These are phyloP conservation scores for Plebejus anna DNA, from an alignment of 2,888 invertebrate genomes.

Conservation along the genomic window DNA sequence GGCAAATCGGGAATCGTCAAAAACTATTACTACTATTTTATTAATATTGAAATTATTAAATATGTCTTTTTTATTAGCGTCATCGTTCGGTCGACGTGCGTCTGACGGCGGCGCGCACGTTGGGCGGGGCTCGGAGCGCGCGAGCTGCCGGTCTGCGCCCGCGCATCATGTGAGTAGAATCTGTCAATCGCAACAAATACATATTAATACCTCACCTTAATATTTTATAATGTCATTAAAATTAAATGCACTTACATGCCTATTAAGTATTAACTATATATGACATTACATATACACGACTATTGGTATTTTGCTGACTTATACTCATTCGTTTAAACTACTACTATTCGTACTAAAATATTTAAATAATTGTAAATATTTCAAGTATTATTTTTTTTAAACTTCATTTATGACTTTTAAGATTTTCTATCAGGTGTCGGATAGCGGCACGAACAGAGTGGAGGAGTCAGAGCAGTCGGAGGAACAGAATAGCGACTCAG, in stretches of 20 bases:
- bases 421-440: slow-evolving; percentile 52
- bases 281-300: too few species aligned
- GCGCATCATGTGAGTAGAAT: slow-evolving; percentile 59
- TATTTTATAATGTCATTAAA: not conserved
- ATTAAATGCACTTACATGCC: not conserved
- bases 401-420: too few species aligned
- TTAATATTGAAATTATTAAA: not conserved
- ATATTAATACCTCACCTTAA: not conserved
- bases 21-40: too few species aligned
- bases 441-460: slow-evolving; percentile 52
- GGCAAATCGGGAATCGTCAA: too few species aligned
- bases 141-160: slow-evolving; percentile 71
- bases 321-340: too few species aligned
- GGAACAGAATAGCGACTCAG: slow-evolving; percentile 57
- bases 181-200: not conserved
- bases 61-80: slow-evolving; percentile 65
- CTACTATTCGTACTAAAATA: too few species aligned
- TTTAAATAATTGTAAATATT: too few species aligned
- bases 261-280: too few species aligned
- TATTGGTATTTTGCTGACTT: too few species aligned
- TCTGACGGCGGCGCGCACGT: slow-evolving; percentile 98
- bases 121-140: slow-evolving; percentile 72
- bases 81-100: slow-evolving; percentile 92
- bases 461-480: slow-evolving; percentile 54
- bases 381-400: too few species aligned